Base-by-base conservation (phyloP, 2,888 invertebrate species). In the Graphium colonna region DNA sequence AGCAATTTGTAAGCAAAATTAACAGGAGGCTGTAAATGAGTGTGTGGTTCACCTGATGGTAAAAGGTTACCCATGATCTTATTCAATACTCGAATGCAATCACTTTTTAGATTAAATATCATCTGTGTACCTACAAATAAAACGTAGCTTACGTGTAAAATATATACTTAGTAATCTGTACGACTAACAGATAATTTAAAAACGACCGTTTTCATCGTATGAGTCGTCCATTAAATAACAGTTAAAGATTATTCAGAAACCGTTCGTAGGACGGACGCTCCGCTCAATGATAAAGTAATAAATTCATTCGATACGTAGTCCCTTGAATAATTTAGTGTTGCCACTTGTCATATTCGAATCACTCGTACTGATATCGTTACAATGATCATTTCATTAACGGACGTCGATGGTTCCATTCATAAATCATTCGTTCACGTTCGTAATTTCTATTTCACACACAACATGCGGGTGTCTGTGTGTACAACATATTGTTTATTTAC, bases 301-400 rank as follows among this genome's bases (percentile, higher is more conserved):
- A 61, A 64, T 62, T 63, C 51, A 62, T 62, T 62, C 58, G 55
- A 60, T 60, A 55, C 48, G 42, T 43, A 52, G 42, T 49, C 26
- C 55, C 49, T 60, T 64, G 59, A 60, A 61, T 64, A 60, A 61
- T 61, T 62, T 52, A 62, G 10, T 36, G 33, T 9, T 31, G 31
- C 31, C 31, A 31, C 31, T 31, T 31, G 31, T 31, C 8, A 31
- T 31, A 9, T 31, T 31, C 9, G 31, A 31, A 31, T 31, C 31
- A 10, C 8, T 31, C 31, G 31, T 31, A 31, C 31, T 31, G 31
- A 31, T 31, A 31, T 31, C 8, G 31, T 31, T 31, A 31, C 31
- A 31, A 26, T 26, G 26, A 31, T 31, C 31, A 9, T 31, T 31
- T 10, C 31, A 31, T 31, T 31, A 9, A 5, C 10, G 31, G 10